phyloP scores from a whole-genome alignment of 2,888 invertebrate genomes.

The Perizoma affinitatum region DNA sequence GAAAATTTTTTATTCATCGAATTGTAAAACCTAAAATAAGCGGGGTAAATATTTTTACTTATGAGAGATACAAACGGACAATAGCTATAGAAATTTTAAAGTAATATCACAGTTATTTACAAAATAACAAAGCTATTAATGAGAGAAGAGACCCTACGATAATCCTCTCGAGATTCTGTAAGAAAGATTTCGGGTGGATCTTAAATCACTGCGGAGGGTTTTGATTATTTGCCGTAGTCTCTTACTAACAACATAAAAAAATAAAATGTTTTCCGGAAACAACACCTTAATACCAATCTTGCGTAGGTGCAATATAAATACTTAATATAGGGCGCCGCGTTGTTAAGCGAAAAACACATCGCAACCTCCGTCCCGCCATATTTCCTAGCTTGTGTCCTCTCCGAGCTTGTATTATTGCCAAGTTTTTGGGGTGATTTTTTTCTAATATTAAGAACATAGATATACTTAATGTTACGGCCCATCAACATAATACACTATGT shows the following conservation, averaged over 20 bases:
- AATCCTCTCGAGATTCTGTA: constrained; percentile 46
- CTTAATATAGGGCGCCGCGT: no score
- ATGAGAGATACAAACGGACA: neutral
- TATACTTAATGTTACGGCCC: no score
- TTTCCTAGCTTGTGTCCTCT: no score
- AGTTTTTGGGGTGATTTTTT: no score
- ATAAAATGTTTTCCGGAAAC: constrained; percentile 12
- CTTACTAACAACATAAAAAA: constrained; percentile 28
- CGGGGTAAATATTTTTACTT: no score
- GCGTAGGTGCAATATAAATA: no score
- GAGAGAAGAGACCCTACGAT: constrained; percentile 50
- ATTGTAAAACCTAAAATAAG: neutral
- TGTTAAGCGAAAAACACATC: no score
- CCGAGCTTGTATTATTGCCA: no score
- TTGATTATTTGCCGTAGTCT: constrained; percentile 39
- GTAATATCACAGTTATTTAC: constrained; percentile 24
- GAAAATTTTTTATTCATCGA: constrained; percentile 47
- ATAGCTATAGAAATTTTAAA: constrained; percentile 18
- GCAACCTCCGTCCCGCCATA: no score
- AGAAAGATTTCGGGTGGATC: constrained; percentile 41
- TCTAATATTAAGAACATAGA: no score
- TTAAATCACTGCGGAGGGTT: constrained; percentile 43
- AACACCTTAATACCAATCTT: neutral
- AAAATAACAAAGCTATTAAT: constrained; percentile 47
- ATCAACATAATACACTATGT: no score